phyloP scores from a whole-genome alignment of 2,888 invertebrate genomes.

The Gymnoscelis rufifasciata region DNA sequence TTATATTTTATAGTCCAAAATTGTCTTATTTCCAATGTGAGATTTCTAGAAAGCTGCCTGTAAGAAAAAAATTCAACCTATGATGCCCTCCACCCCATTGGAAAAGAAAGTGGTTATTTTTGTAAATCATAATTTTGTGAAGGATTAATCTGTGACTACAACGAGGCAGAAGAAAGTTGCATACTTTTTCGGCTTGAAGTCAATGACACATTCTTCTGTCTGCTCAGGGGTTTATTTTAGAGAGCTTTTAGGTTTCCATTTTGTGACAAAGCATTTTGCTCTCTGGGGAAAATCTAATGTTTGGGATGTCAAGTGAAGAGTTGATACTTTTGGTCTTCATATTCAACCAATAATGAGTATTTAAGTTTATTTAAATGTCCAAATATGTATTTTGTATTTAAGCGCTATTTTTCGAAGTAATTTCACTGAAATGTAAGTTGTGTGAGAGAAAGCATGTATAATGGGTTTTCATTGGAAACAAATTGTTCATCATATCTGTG shows the following conservation, averaged over 20 bases:
- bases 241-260: conserved; percentile 51
- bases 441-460: conserved; percentile 5
- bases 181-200: conserved; percentile 65
- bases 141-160: conserved; percentile 53
- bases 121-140: conserved; percentile 18
- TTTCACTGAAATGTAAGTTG: conserved; percentile 13
- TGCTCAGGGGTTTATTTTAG: conserved; percentile 44
- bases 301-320: conserved; percentile 76
- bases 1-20: conserved; percentile 44
- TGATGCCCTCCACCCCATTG: conserved; percentile 33
- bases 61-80: conserved; percentile 17
- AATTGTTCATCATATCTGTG: conserved; percentile 45
- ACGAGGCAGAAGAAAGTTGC: conserved; percentile 56
- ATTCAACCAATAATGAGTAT: not conserved
- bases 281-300: conserved; percentile 52
- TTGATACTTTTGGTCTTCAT: conserved; percentile 49
- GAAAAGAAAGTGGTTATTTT: conserved; percentile 27
- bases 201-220: conserved; percentile 54
- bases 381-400: not conserved
- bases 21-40: conserved; percentile 36
- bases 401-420: not conserved
- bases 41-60: conserved; percentile 24
- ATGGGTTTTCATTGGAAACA: conserved; percentile 22
- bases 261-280: conserved; percentile 46
- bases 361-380: not conserved